These are phyloP conservation scores for Melanchra persicariae DNA, from an alignment of 2,888 invertebrate genomes.

Conservation along the genomic window DNA sequence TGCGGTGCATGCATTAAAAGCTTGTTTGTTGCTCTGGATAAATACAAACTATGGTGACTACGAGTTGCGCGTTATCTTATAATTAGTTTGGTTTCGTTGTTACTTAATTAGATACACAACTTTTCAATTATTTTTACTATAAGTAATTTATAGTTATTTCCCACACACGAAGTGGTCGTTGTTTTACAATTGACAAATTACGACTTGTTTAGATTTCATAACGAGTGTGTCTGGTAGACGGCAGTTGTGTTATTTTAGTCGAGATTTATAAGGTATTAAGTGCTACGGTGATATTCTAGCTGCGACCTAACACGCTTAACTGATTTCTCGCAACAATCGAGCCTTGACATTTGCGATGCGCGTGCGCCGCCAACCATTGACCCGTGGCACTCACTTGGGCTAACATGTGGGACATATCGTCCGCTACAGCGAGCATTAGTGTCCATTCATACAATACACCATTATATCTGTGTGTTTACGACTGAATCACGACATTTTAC, in stretches of 20 bases:
- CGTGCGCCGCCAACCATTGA: conserved; percentile 82
- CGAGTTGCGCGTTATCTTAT: conserved; percentile 62
- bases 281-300: conserved; percentile 39
- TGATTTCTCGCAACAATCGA: conserved; percentile 71
- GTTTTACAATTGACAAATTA: conserved; percentile 48
- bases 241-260: conserved; percentile 11
- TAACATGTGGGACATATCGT: conserved; percentile 78
- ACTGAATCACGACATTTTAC: conserved; percentile 83
- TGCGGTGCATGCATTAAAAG: conserved; percentile 64
- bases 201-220: conserved; percentile 41
- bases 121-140: conserved; percentile 67
- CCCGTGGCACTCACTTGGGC: conserved; percentile 77
- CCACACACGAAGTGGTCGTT: conserved; percentile 62
- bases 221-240: conserved; percentile 16
- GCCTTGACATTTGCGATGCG: conserved; percentile 85
- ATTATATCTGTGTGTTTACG: conserved; percentile 81
- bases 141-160: conserved; percentile 53
- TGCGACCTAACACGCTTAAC: conserved; percentile 62
- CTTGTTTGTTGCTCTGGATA: conserved; percentile 62
- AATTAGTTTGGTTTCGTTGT: conserved; percentile 66
- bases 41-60: conserved; percentile 45
- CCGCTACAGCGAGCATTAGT: conserved; percentile 75
- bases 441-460: conserved; percentile 84
- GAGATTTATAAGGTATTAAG: conserved; percentile 13
- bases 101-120: conserved; percentile 66